Evolutionary conservation across 30 jellyfish, hydroid and myxozoan species (phyloP), one percentile per base, ranked within the genome.

Genomic region (Kudoa iwatai): DNA sequence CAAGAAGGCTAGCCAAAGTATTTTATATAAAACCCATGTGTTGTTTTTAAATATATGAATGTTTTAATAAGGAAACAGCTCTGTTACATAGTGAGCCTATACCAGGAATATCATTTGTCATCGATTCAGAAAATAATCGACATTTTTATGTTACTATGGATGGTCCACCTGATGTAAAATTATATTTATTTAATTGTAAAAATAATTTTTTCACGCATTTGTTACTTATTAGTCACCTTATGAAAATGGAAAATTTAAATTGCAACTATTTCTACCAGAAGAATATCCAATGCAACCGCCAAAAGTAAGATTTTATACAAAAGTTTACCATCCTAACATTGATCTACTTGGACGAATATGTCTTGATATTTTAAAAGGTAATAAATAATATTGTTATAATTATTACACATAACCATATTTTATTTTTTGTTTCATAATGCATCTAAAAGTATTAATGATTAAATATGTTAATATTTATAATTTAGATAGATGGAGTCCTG

Each of bases 241-340:
- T 45, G 91, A 69, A 51, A 85, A 85, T 15, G 91, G 91, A 2
- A 54, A 47, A 0, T 69, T 69, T 65, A 60, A 59, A 25, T 44
- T 69, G 51, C 85, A 69, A 40, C 39, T 69, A 30, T 69, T 69
- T 47, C 57, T 69, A 12, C 91, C 91, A 3, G 91, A 69, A 48
- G 85, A 69, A 25, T 69, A 69, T 33, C 91, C 91, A 20, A 69
- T 69, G 86, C 66, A 84, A 2, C 85, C 91, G 20, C 91, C 91
- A 2, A 69, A 69, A 50, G 91, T 69, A 19, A 45, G 85, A 16
- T 69, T 69, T 47, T 53, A 53, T 69, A 69, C 91, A 7, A 59
- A 53, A 47, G 59, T 69, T 25, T 69, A 69, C 34, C 91, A 69
- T 44, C 91, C 91, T 16, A 69, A 69, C 54, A 82, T 69, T 3